Conservation (phyloP, 2,888 invertebrate species). For the Bembecia ichneumoniformis region DNA sequence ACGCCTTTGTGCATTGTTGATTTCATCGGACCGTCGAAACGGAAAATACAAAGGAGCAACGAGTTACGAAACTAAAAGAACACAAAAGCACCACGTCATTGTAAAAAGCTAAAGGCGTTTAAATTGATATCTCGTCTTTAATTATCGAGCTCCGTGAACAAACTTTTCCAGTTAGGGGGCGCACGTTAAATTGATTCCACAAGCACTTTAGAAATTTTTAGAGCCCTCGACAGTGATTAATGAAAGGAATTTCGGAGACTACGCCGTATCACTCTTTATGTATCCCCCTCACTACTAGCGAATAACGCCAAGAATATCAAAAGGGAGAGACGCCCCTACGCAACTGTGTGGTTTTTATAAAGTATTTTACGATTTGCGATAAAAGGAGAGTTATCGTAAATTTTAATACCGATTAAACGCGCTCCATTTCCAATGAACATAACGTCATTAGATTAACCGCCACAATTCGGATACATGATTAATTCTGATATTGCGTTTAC, state of each 20-base stretch:
- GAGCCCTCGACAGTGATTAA: slow-evolving; percentile 68
- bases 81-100: not conserved
- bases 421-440: no score
- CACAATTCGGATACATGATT: not conserved
- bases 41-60: not conserved
- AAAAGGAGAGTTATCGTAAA: slow-evolving; percentile 11
- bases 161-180: slow-evolving; percentile 52
- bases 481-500: slow-evolving; percentile 19
- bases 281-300: slow-evolving; percentile 22
- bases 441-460: no score
- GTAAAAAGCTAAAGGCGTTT: slow-evolving; percentile 24
- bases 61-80: not conserved
- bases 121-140: slow-evolving; percentile 61
- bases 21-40: not conserved
- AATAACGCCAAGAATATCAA: slow-evolving; percentile 46
- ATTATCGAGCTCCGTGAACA: slow-evolving; percentile 43
- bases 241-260: slow-evolving; percentile 59
- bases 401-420: slow-evolving; percentile 18
- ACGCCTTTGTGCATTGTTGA: not conserved
- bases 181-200: slow-evolving; percentile 64
- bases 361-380: slow-evolving; percentile 22
- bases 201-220: slow-evolving; percentile 62
- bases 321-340: slow-evolving; percentile 31
- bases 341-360: slow-evolving; percentile 19
- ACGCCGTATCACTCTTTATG: slow-evolving; percentile 34